A percentile compares a stretch with the other conserved stretches of the same genome.
Conservation (phyloP, 1,140 invertebrate species). For the Physella acuta region DNA sequence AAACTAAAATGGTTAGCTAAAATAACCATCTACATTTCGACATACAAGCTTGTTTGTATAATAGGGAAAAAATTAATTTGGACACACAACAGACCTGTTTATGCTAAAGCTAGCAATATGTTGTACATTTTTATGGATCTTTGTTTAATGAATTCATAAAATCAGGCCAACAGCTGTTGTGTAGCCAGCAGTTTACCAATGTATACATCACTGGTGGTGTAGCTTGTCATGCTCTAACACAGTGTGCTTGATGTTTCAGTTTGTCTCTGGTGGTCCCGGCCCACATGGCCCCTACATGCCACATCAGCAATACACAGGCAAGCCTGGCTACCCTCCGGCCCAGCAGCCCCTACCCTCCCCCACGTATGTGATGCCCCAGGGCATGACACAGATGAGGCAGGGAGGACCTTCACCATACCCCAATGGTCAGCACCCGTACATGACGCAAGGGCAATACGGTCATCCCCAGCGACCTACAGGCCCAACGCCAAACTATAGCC, state of each 20-base stretch:
- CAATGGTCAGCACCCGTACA: slow-evolving; percentile 49
- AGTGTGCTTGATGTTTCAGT: slow-evolving; percentile 29
- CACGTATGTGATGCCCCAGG: slow-evolving; percentile 48
- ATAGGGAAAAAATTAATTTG: too few relatives aligned
- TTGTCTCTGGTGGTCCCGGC: slow-evolving; percentile 28
- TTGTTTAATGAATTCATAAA: too few relatives aligned
- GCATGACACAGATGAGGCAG: slow-evolving; percentile 46
- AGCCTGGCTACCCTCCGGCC: slow-evolving; percentile 49
- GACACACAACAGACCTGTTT: too few relatives aligned
- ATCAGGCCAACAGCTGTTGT: too few relatives aligned
- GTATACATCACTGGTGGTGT: too few relatives aligned
- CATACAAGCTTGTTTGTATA: too few relatives aligned
- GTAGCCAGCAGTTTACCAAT: too few relatives aligned
- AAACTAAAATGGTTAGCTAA: too few relatives aligned
- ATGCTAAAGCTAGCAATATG: too few relatives aligned
- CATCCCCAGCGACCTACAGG: slow-evolving; percentile 30
- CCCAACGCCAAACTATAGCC: slow-evolving; percentile 36
- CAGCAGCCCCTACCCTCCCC: slow-evolving; percentile 57
- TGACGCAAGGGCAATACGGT: slow-evolving; percentile 44
- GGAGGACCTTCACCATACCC: slow-evolving; percentile 43
- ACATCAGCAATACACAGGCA: slow-evolving; percentile 42
- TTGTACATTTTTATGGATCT: too few relatives aligned
- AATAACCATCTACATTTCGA: too few relatives aligned
- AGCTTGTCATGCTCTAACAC: too few relatives aligned
- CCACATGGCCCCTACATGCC: slow-evolving; percentile 34